These are phyloP conservation scores for Caenorhabditis sp. DNA, from an alignment of 2,888 invertebrate species.

Conservation along the genomic window DNA sequence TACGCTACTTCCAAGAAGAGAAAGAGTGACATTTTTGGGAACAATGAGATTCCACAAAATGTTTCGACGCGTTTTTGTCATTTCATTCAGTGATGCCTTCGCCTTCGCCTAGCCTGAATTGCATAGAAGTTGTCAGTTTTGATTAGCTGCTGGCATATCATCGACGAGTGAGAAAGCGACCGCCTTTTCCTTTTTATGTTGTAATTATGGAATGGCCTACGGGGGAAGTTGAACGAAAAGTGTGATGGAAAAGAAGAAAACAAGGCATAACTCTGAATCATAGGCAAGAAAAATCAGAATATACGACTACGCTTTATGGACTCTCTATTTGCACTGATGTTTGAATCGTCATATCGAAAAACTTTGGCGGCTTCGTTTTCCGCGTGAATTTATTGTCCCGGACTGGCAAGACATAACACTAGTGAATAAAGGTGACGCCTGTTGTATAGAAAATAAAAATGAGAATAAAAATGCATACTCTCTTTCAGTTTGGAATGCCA, in stretches of 20 bases:
- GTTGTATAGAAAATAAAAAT: too few species aligned
- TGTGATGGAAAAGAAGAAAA: neutral
- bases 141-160: constrained; percentile 54
- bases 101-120: constrained; percentile 1
- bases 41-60: constrained; percentile 47
- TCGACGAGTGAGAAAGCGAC: constrained; percentile 45
- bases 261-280: constrained; percentile 24
- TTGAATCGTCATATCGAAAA: constrained; percentile 5
- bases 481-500: too few species aligned
- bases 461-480: too few species aligned
- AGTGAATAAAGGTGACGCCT: neutral
- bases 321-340: constrained; percentile 29
- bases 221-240: neutral
- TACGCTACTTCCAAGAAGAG: too few species aligned
- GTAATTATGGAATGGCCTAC: neutral
- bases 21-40: constrained; percentile 12
- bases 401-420: neutral
- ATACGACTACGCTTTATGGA: too few species aligned
- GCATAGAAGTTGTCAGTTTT: constrained; percentile 47
- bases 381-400: neutral
- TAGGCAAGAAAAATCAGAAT: neutral
- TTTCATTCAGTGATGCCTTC: constrained; percentile 24
- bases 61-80: constrained; percentile 38
- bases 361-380: too few species aligned
- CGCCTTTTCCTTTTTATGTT: neutral